Conservation (phyloP, 92 coral and sea anemone species). For the Muricea muricata region DNA sequence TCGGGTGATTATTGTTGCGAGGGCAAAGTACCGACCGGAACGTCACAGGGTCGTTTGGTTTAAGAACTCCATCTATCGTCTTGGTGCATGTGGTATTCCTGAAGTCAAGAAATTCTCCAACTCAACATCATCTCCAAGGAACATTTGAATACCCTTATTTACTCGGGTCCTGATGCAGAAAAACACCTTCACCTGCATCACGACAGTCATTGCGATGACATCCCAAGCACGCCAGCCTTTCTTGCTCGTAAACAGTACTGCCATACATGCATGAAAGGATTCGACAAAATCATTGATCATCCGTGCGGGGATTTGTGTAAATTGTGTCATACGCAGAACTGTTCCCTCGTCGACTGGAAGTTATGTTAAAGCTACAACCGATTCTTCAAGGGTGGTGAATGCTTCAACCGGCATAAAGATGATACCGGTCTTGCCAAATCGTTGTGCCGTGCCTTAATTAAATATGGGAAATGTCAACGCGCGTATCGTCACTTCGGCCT, state of each 20-base stretch:
- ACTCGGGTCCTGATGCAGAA: slow-evolving; percentile 60
- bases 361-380: too few relatives aligned
- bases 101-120: background rate
- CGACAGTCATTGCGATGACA: slow-evolving; percentile 63
- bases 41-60: slow-evolving; percentile 15
- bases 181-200: slow-evolving; percentile 54
- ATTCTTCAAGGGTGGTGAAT: too few relatives aligned
- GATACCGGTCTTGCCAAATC: too few relatives aligned
- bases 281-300: slow-evolving; percentile 50
- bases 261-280: slow-evolving; percentile 56
- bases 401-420: too few relatives aligned
- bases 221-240: slow-evolving; percentile 59
- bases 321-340: too few relatives aligned
- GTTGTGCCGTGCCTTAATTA: too few relatives aligned
- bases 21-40: slow-evolving; percentile 9
- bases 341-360: too few relatives aligned
- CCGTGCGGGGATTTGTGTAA: slow-evolving; percentile 39
- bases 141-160: slow-evolving; percentile 54
- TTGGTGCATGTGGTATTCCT: background rate
- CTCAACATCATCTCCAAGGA: slow-evolving; percentile 42
- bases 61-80: background rate
- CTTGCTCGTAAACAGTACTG: slow-evolving; percentile 48
- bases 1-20: slow-evolving; percentile 32
- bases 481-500: too few relatives aligned
- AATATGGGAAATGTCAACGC: too few relatives aligned